A percentile compares a stretch with the other conserved stretches of the same genome.
phyloP scores from a whole-genome alignment of 2,797 vertebrate genomes.

The Sciaenops ocellatus region DNA sequence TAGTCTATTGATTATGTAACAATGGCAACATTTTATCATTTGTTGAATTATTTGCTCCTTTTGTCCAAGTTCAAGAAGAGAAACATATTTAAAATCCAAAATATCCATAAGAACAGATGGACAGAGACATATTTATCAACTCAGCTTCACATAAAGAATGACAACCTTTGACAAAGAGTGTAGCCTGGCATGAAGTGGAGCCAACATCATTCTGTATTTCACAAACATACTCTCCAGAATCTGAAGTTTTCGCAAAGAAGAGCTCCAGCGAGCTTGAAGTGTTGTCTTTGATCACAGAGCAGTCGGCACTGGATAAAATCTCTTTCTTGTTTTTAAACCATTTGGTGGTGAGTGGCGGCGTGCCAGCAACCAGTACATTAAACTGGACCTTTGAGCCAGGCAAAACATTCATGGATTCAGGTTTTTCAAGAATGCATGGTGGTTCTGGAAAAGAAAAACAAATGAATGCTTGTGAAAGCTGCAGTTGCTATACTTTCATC shows the following conservation, averaged over 20 bases:
- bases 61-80: too few species aligned
- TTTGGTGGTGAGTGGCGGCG: constrained; percentile 92
- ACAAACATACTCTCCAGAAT: constrained; percentile 94
- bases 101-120: constrained; percentile 11
- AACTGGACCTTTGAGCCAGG: constrained; percentile 94
- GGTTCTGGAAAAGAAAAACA: constrained; percentile 87
- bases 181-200: constrained; percentile 89
- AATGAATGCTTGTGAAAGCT: constrained; percentile 10
- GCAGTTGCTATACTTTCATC: background rate
- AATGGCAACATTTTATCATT: background rate
- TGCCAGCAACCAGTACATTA: constrained; percentile 91
- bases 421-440: constrained; percentile 93
- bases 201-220: constrained; percentile 97
- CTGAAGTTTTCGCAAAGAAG: constrained; percentile 91
- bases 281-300: constrained; percentile 92
- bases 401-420: constrained; percentile 92
- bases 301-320: constrained; percentile 89
- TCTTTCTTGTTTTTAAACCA: constrained; percentile 98
- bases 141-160: constrained; percentile 24
- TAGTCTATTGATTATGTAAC: background rate
- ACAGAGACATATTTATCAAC: constrained; percentile 29
- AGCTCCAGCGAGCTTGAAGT: constrained; percentile 92
- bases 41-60: too few species aligned
- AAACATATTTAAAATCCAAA: background rate
- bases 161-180: constrained; percentile 98